These are phyloP conservation scores for Cantharis rufa DNA, from an alignment of 2,888 invertebrate genomes.

Conservation along the genomic window DNA sequence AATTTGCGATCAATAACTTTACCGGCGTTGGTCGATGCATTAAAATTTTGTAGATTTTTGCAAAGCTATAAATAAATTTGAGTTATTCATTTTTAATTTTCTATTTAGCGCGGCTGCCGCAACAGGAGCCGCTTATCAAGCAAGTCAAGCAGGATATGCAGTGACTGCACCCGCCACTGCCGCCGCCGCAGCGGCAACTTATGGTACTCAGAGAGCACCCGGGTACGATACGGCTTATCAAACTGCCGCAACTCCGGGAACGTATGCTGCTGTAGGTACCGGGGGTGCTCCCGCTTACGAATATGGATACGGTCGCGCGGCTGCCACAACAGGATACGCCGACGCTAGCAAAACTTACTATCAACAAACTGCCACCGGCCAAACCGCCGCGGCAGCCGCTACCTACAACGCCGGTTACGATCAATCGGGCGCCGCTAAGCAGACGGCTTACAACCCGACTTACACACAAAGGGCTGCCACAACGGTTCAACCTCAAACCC, in stretches of 20 bases:
- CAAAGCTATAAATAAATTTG: neutral
- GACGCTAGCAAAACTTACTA: slow-evolving; percentile 84
- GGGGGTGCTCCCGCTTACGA: slow-evolving; percentile 68
- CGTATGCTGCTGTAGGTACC: slow-evolving; percentile 60
- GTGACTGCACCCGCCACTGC: slow-evolving; percentile 80
- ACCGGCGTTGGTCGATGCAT: slow-evolving; percentile 13
- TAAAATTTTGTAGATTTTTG: neutral
- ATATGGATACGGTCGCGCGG: slow-evolving; percentile 66
- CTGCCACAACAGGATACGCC: slow-evolving; percentile 62
- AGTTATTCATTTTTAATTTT: slow-evolving; percentile 31
- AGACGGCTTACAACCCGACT: slow-evolving; percentile 72
- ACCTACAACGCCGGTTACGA: slow-evolving; percentile 66
- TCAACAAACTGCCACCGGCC: slow-evolving; percentile 79
- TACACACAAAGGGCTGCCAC: slow-evolving; percentile 64
- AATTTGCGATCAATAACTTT: slow-evolving; percentile 53
- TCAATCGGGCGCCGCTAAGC: slow-evolving; percentile 64
- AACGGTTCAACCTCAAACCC: slow-evolving; percentile 51
- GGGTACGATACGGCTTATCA: slow-evolving; percentile 85
- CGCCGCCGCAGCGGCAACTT: slow-evolving; percentile 81
- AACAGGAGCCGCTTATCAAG: slow-evolving; percentile 80
- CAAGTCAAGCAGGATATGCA: slow-evolving; percentile 83
- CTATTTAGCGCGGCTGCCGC: slow-evolving; percentile 65
- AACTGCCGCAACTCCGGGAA: slow-evolving; percentile 77
- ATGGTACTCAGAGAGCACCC: slow-evolving; percentile 80
- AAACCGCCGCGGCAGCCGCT: slow-evolving; percentile 63